Evolutionary conservation across 2,113 vertebrate genomes (phyloP).

Genomic region (Gavialis gangeticus): DNA sequence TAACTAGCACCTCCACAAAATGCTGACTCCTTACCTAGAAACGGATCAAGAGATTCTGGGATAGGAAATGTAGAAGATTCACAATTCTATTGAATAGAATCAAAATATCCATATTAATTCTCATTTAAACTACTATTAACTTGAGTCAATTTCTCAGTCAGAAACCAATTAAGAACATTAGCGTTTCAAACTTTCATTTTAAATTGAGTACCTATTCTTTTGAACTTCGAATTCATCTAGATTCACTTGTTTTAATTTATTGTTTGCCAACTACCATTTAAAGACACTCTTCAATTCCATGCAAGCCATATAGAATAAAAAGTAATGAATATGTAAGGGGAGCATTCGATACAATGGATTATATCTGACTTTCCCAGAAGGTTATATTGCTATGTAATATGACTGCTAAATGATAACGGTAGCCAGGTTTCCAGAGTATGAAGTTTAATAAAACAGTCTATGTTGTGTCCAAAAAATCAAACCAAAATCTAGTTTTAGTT

Average conservation of each 20-base stretch:
- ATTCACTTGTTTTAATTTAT: no score
- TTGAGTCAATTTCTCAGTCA: not conserved
- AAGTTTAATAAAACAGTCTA: conserved; percentile 53
- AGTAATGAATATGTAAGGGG: not conserved
- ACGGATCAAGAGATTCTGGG: not conserved
- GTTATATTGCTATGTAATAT: conserved; percentile 27
- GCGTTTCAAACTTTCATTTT: not conserved
- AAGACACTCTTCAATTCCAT: not conserved
- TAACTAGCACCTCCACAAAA: conserved; percentile 61
- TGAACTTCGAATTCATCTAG: no score
- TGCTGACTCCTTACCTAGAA: not conserved
- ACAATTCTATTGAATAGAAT: not conserved
- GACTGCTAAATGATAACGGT: not conserved
- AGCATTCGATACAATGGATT: accelerated
- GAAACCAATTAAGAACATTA: not conserved
- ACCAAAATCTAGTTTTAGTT: not conserved
- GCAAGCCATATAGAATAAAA: not conserved
- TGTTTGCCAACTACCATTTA: not conserved
- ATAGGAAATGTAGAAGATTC: not conserved
- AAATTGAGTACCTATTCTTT: not conserved
- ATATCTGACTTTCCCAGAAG: not conserved
- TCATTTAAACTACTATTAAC: not conserved
- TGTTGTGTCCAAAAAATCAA: not conserved
- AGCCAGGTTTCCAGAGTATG: conserved; percentile 45
- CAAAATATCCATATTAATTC: not conserved